A percentile compares a stretch with the other conserved stretches of the same genome.
Conservation (phyloP, 1,140 invertebrate genomes). For the Caenorhabditis tropicalis region DNA sequence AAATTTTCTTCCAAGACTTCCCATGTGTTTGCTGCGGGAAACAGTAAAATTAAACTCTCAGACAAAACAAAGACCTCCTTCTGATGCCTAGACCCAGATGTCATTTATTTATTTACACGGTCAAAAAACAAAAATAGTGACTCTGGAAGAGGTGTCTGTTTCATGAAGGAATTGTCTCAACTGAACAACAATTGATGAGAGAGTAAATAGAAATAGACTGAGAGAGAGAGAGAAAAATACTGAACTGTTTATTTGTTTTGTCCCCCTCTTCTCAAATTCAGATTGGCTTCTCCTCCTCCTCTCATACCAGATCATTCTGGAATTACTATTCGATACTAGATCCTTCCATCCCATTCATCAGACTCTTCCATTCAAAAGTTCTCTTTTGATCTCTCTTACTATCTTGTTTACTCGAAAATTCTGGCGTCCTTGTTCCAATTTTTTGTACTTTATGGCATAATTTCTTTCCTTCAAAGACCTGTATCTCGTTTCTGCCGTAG, state of each 20-base stretch:
- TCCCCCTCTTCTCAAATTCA: conserved; percentile 1
- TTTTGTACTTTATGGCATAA: conserved; percentile 1
- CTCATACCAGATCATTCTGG: not conserved
- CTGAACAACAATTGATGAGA: not conserved
- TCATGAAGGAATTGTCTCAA: not conserved
- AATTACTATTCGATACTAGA: not conserved
- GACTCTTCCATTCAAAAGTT: not conserved
- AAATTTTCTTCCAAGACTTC: not conserved
- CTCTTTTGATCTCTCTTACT: not conserved
- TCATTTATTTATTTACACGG: not conserved
- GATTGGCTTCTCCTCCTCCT: not conserved
- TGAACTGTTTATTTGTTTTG: conserved; percentile 38
- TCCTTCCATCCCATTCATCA: not conserved
- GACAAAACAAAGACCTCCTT: not conserved
- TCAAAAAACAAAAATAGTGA: conserved; percentile 31
- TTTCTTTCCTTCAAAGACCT: not conserved
- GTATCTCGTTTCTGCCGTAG: not conserved
- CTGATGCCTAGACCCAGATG: conserved; percentile 16
- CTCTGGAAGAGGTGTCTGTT: conserved; percentile 15
- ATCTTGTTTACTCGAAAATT: not conserved
- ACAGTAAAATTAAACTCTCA: conserved; percentile 9
- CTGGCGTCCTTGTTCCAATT: not conserved
- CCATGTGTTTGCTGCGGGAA: not conserved
- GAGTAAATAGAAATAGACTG: not conserved
- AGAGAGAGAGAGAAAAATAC: not conserved